These are phyloP conservation scores for Steinernema feltiae DNA, from an alignment of 1,140 invertebrate genomes.

Conservation along the genomic window DNA sequence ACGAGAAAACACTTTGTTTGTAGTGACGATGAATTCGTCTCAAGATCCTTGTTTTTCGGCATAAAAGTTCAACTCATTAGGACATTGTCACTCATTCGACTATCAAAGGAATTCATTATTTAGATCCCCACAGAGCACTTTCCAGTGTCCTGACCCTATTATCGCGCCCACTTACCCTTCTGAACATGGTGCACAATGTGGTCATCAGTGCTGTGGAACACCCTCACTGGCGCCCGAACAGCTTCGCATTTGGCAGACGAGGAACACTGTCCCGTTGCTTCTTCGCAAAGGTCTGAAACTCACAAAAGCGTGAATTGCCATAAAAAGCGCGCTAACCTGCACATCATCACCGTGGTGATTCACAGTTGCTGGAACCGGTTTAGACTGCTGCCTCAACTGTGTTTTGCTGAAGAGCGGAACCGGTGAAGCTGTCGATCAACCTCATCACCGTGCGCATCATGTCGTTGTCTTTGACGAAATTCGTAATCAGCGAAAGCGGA, in stretches of 20 bases:
- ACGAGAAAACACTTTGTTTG: no score
- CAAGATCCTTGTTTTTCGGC: no score
- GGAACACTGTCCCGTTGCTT: neutral
- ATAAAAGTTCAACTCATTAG: no score
- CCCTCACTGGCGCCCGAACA: neutral
- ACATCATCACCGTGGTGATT: neutral
- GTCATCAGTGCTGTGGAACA: conserved; percentile 4
- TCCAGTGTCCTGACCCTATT: no score
- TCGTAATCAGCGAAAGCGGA: neutral
- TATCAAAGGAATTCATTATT: no score
- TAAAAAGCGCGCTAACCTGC: neutral
- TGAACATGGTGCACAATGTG: neutral
- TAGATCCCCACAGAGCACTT: no score
- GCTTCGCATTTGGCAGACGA: neutral
- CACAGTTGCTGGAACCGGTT: neutral
- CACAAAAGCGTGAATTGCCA: neutral
- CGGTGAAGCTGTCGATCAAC: neutral
- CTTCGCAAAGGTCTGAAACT: neutral
- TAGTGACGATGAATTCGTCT: no score
- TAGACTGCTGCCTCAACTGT: neutral
- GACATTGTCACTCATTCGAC: no score
- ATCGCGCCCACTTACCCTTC: no score
- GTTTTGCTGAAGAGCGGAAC: neutral
- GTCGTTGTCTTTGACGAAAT: neutral
- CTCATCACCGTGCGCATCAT: conserved; percentile 1